Conservation (phyloP, 2,113 vertebrate species). For the Pristiophorus japonicus region DNA sequence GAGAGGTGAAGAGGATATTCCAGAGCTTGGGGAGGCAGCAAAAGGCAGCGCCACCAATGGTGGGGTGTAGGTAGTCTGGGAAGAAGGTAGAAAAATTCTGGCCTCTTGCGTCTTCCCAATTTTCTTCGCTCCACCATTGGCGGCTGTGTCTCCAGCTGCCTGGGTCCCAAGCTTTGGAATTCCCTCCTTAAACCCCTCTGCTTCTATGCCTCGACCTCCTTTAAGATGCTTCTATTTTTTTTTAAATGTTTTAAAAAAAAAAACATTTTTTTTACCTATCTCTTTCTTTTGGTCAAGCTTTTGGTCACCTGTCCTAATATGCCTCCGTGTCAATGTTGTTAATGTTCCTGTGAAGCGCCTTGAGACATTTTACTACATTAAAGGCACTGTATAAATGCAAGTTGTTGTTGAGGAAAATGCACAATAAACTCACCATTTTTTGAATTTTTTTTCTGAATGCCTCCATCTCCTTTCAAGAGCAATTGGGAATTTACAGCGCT, state of each 20-base stretch:
- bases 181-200: neutral
- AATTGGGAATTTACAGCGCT: neutral
- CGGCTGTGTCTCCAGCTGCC: neutral
- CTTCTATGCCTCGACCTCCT: neutral
- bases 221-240: no score
- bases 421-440: neutral
- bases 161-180: neutral
- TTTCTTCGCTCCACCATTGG: neutral
- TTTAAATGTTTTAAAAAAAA: neutral
- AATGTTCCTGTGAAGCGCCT: neutral
- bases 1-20: neutral
- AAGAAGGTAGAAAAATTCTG: neutral
- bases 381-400: neutral
- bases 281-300: no score
- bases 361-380: neutral
- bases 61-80: neutral
- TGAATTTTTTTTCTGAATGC: neutral
- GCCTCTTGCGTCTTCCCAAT: neutral
- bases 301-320: no score
- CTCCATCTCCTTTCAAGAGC: neutral
- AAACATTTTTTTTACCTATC: no score
- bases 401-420: neutral
- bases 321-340: neutral
- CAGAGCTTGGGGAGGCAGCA: neutral
- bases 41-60: neutral